Evolutionary conservation across 2,888 invertebrate species (phyloP), one percentile per base, ranked within the genome.

Genomic region (Micropterix aruncella): DNA sequence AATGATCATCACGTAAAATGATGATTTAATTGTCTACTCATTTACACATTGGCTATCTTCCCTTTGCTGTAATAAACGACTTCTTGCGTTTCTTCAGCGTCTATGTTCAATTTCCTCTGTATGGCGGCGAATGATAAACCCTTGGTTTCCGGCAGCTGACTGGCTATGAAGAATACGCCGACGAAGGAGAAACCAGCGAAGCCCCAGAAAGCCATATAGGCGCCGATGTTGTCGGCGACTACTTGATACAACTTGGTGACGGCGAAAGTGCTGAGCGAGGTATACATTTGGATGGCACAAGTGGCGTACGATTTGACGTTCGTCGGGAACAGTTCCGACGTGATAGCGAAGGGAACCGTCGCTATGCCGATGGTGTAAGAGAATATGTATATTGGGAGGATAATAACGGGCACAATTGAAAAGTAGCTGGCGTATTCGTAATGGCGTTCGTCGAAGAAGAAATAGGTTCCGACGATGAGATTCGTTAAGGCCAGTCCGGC

Each of bases 291-390:
- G 43, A 76, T 75, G 3, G 77, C 65, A 48, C 78, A 77, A 18
- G 78, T 76, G 1, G 81, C 79, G 47, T 76, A 68, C 1, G 80
- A 77, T 54, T 80, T 74, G 16, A 76, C 77, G 51, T 76, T 68
- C 2, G 74, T 64, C 38, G 82, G 75, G 57, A 82, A 77, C 55
- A 80, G 66, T 60, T 80, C 79, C 2, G 76, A 75, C 38, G 77
- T 72, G 42, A 78, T 70, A 37, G 77, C 73, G 55, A 77, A 79
- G 18, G 78, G 78, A 51, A 79, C 66, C 2, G 77, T 77, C 1
- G 78, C 78, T 56, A 77, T 66, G 14, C 78, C 78, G 55, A 79
- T 65, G 2, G 75, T 74, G 46, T 77, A 78, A 36, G 74, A 73
- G 52, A 75, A 73, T 61, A 77, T 75, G 62, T 75, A 79, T 49